Base-by-base conservation (phyloP, 1,140 invertebrate genomes). In the Pinna nobilis region DNA sequence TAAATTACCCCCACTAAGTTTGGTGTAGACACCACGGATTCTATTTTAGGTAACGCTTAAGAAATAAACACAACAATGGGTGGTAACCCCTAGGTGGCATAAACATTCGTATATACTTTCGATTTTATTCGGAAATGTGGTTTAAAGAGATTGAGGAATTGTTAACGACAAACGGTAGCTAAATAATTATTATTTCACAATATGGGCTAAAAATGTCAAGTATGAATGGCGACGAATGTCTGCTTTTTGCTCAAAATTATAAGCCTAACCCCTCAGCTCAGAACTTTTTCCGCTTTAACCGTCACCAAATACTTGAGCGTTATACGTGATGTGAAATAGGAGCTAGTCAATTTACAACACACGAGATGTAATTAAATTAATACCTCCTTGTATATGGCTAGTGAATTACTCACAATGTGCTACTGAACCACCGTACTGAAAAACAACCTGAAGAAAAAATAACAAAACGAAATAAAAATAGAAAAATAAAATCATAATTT, bases 171-270 rank as follows among this genome's bases (percentile, higher is more conserved):
- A 47, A 18, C 20, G 15, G 20, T 20, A 18, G 44, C 15, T 47
- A 63, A 44, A 63, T 63, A 63, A 63, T 63, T 44, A 47, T 63
- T 30, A 63, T 25, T 18, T 47, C 20, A 1, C 15, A 47, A 18
- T 47, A 15, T 20, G 32, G 60, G 37, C 23, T 63, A 44, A 7
- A 41, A 44, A 47, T 47, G 76, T 63, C 80, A 78, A 69, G 66
- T 69, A 37, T 30, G 4, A 28, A 9, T 49, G 66, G 66, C 66
- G 66, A 69, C 66, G 60, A 13, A 39, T 59, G 50, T 55, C 66
- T 69, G 53, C 30, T 41, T 47, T 44, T 41, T 39, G 30, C 37
- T 30, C 60, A 28, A 44, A 47, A 63, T 30, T 47, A 30, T 44
- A 30, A 44, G 60, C 41, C 60, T 41, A 63, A 47, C 41, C 41